phyloP scores from a whole-genome alignment of 2,888 invertebrate species.

The Drosophila neoperkinsi region DNA sequence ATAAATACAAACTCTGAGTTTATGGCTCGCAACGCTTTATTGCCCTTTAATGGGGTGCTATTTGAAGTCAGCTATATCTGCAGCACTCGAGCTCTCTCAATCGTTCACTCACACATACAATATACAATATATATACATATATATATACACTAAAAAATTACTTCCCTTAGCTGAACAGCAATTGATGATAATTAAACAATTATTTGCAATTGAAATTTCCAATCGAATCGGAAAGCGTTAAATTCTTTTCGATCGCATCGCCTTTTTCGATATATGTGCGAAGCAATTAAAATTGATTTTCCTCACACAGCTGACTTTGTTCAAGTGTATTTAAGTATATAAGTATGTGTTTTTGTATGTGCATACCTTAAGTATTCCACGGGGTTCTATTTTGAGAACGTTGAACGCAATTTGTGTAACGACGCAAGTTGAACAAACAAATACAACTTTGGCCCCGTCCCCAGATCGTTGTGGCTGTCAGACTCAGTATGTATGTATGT shows the following conservation, averaged over 20 bases:
- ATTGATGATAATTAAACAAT: slow-evolving; percentile 73
- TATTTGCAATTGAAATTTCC: slow-evolving; percentile 72
- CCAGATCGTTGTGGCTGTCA: slow-evolving; percentile 22
- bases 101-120: neutral
- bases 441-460: slow-evolving; percentile 65
- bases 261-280: slow-evolving; percentile 53
- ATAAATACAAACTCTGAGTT: neutral
- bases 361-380: slow-evolving; percentile 29
- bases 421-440: slow-evolving; percentile 61
- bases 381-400: slow-evolving; percentile 60
- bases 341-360: neutral
- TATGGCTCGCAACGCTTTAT: neutral
- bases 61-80: slow-evolving; percentile 7
- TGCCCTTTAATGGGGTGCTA: neutral
- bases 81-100: neutral
- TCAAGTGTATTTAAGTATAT: neutral
- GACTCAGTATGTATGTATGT: neutral
- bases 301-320: slow-evolving; percentile 13
- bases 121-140: neutral
- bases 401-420: slow-evolving; percentile 60
- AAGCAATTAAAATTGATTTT: slow-evolving; percentile 77
- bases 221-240: slow-evolving; percentile 57
- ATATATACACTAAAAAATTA: neutral
- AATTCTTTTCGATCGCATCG: slow-evolving; percentile 6
- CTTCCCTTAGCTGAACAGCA: slow-evolving; percentile 37